Base-by-base conservation (phyloP, 2,888 invertebrate species). In the Sarcophaga caerulescens region DNA sequence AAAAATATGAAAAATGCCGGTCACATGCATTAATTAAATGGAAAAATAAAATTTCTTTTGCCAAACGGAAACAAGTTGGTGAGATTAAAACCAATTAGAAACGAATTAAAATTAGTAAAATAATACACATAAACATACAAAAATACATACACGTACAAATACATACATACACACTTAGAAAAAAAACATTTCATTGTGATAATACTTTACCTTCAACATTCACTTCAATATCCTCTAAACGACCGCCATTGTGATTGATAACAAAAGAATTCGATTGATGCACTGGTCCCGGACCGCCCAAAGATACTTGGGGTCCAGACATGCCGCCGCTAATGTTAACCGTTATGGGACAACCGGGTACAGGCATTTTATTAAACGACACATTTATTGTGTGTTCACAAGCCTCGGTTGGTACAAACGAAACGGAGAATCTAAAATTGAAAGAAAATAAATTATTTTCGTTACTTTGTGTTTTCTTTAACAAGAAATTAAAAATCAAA, bases 361-460 rank as follows among this genome's bases (percentile, higher is more conserved):
- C 96, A 71, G 96, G 95, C 94, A 94, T 95, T 94, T 98, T 98
- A 94, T 99, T 99, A 94, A 99, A 99, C 84, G 98, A 98, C 87
- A 99, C 99, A 94, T 98, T 98, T 89, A 99, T 98, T 85, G 97
- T 96, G 94, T 99, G 99, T 92, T 98, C 97, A 92, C 98, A 98
- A 57, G 98, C 96, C 93, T 98, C 98, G 47, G 98, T 97, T 75
- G 99, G 99, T 87, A 98, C 96, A 93, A 99, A 99, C 90, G 98
- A 98, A 84, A 99, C 99, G 87, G 98, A 97, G 94, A 99, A 99
- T 91, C 97, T 95, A 66, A 47, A 88, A 88, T 10, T 3, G 44
- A 45, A 71, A 21, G 23, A 44, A 57, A 65, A 1, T 21, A 59
- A 14, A 45, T 14, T 63, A 4, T n/a, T 62, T 25, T 2, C 47